Conservation (phyloP, 2,113 vertebrate genomes). For the Melanotaenia duboulayi region DNA sequence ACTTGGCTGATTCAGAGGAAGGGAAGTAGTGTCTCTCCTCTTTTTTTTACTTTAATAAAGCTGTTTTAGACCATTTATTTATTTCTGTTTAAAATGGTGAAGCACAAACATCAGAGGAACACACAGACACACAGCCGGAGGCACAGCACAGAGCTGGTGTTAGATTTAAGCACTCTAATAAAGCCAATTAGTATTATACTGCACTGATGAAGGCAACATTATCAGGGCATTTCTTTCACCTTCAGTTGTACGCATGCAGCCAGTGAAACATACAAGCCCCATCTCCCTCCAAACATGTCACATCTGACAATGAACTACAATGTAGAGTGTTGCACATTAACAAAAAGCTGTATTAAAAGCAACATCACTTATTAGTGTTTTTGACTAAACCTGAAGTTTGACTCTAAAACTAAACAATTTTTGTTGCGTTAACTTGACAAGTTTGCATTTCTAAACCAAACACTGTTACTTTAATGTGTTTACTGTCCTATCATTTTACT, state of each 20-base stretch:
- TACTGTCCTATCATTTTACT: background rate
- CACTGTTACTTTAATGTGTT: background rate
- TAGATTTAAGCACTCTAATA: constrained; percentile 74
- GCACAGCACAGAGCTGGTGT: constrained; percentile 60
- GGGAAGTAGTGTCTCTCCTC: constrained; percentile 9
- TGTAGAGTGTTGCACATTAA: background rate
- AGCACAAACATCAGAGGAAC: constrained; percentile 50
- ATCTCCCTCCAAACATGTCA: background rate
- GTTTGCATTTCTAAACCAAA: too few species aligned
- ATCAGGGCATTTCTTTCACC: constrained; percentile 34
- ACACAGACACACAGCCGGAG: constrained; percentile 44
- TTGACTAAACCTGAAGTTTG: too few species aligned
- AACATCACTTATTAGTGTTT: too few species aligned
- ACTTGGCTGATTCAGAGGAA: constrained; percentile 13
- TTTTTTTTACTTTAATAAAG: constrained; percentile 27
- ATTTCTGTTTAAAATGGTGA: constrained; percentile 43
- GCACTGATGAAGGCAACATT: constrained; percentile 57
- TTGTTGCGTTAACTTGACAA: too few species aligned
- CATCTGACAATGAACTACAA: background rate
- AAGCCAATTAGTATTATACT: constrained; percentile 75
- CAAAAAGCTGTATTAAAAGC: background rate
- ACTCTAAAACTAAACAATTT: too few species aligned
- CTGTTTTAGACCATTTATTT: constrained; percentile 36
- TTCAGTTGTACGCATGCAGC: constrained; percentile 9
- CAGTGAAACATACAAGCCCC: background rate